phyloP scores from a whole-genome alignment of 2,113 vertebrate genomes.

The Gnathonemus echidnorhynchus region DNA sequence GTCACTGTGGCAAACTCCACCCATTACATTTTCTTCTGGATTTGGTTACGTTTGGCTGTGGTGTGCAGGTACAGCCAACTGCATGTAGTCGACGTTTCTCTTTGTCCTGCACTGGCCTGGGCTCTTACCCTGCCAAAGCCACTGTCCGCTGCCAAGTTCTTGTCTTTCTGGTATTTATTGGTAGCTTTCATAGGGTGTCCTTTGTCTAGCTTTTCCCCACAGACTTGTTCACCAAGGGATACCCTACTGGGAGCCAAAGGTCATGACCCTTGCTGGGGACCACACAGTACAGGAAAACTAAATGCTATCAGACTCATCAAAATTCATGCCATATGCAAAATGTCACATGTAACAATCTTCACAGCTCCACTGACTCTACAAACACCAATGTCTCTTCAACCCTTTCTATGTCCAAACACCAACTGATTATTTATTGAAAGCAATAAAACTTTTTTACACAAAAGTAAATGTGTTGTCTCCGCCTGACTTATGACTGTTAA shows the following conservation, averaged over 20 bases:
- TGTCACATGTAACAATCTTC: background rate
- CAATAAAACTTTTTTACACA: background rate
- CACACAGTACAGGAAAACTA: background rate
- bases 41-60: background rate
- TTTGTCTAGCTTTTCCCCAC: background rate
- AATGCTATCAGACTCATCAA: background rate
- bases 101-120: background rate
- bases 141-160: background rate
- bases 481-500: background rate
- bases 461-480: background rate
- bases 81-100: background rate
- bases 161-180: background rate
- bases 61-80: background rate
- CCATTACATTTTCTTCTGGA: background rate
- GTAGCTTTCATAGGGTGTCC: background rate
- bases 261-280: background rate
- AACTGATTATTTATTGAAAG: background rate
- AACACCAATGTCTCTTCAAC: background rate
- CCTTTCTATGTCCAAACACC: background rate
- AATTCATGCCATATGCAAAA: background rate
- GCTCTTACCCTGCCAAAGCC: background rate
- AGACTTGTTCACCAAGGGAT: background rate
- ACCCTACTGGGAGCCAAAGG: background rate
- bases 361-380: background rate
- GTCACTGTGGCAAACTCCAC: background rate